Percentiles rank a stretch among this genome's conserved stretches.
Evolutionary conservation across 2,797 vertebrate genomes (phyloP).

Genomic region (Chloroceryle amazona): DNA sequence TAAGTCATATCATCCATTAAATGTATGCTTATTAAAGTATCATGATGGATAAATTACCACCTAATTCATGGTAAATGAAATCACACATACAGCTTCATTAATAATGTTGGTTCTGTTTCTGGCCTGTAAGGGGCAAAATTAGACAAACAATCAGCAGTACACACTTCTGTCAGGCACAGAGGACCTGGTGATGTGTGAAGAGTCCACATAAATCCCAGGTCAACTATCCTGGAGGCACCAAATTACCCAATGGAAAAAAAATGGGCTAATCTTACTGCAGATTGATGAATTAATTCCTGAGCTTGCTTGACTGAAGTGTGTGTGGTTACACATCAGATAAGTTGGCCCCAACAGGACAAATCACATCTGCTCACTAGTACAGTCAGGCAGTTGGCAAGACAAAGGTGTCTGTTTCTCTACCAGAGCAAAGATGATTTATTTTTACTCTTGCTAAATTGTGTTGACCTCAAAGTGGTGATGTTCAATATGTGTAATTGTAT

Average conservation of each 20-base stretch:
- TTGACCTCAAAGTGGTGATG: neutral
- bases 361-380: neutral
- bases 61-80: neutral
- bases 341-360: neutral
- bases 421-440: neutral
- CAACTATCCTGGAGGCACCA: neutral
- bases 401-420: neutral
- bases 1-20: conserved; percentile 57
- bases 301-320: neutral
- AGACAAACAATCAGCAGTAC: neutral
- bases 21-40: conserved; percentile 29
- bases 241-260: rapidly evolving
- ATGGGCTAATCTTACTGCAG: neutral
- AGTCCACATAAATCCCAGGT: neutral
- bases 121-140: neutral
- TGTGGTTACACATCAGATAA: neutral
- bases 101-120: neutral
- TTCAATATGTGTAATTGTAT: conserved; percentile 1
- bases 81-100: neutral
- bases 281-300: neutral
- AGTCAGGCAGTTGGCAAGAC: neutral
- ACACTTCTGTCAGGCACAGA: neutral
- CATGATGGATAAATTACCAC: conserved; percentile 13
- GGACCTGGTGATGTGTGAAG: neutral
- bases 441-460: neutral